Evolutionary conservation across 2,888 invertebrate species (phyloP), one percentile per base, ranked within the genome.

Genomic region (Rotaria socialis): DNA sequence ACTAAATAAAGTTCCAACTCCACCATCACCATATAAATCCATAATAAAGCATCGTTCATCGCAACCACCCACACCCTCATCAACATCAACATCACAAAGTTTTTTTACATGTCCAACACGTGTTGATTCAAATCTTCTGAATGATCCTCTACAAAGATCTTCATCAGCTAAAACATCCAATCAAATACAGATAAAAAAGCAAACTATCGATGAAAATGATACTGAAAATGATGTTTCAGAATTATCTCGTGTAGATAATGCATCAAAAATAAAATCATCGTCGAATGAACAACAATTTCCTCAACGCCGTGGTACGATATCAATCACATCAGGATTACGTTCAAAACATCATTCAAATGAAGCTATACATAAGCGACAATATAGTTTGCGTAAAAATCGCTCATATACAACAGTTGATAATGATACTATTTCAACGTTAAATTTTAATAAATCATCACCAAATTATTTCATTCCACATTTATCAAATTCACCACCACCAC

Each of bases 181-280:
- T 7, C 67, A 67, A 41, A 14, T 27, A 2, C 67, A 2, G 7
- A 27, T 35, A 22, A 47, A 80, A n/a, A 43, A 80, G 47, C 80
- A 80, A n/a, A 24, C 7, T 24, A 47, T 47, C 8, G 80, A 80
- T 80, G 80, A 47, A 47, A 80, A 80, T 80, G 80, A 80, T n/a
- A 80, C 80, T 24, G 80, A 80, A 80, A 47, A 80, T 80, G 80
- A 80, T 47, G n/a, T 80, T n/a, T 80, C 80, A 8, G 80, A 80
- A n/a, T 24, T 80, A 24, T 80, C 80, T 14, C 10, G n/a, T 5
- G 4, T 80, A 6, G 80, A 80, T 5, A 16, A 67, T 67, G 2
- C 24, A 35, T 27, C 67, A 16, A 67, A 35, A 19, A 5, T 19
- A 35, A 19, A 8, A 16, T 10, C 67, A 27, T 67, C 67, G 0